Conservation (phyloP, 2,797 vertebrate genomes). For the Muscicapa striata region DNA sequence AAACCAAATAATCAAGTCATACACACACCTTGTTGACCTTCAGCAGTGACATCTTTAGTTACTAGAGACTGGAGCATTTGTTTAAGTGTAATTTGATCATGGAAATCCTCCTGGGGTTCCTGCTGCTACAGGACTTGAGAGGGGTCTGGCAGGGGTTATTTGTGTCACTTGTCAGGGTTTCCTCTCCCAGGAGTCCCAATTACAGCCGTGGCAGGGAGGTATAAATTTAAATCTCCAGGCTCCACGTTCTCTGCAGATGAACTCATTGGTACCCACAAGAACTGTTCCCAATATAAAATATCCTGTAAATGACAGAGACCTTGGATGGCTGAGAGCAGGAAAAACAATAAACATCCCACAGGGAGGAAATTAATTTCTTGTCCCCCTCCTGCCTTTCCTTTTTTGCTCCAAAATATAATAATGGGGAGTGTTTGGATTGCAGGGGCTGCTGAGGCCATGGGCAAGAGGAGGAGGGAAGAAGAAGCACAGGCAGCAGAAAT, state of each 20-base stretch:
- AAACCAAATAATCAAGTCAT: background rate
- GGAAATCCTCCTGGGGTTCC: background rate
- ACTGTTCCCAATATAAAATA: conserved; percentile 44
- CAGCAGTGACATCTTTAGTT: background rate
- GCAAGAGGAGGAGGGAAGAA: background rate
- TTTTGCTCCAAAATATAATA: background rate
- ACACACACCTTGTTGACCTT: conserved; percentile 19
- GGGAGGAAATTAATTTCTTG: conserved; percentile 26
- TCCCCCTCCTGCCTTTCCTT: background rate
- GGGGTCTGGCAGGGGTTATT: conserved; percentile 11
- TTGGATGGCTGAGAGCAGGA: conserved; percentile 19
- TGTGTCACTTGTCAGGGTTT: conserved; percentile 34
- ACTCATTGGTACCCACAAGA: conserved; percentile 29
- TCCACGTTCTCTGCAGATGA: conserved; percentile 18
- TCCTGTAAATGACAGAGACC: background rate
- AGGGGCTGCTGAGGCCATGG: background rate
- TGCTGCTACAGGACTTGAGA: background rate
- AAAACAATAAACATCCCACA: conserved; percentile 57
- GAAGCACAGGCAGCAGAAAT: conserved; percentile 26
- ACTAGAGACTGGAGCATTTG: background rate
- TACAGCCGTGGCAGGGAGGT: background rate
- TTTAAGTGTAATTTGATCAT: conserved; percentile 45
- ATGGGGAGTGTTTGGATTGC: conserved; percentile 23
- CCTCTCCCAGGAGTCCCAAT: conserved; percentile 15
- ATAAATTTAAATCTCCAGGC: conserved; percentile 36